Base-by-base conservation (phyloP, 2,797 vertebrate species). In the Myoxocephalus aenaeus region DNA sequence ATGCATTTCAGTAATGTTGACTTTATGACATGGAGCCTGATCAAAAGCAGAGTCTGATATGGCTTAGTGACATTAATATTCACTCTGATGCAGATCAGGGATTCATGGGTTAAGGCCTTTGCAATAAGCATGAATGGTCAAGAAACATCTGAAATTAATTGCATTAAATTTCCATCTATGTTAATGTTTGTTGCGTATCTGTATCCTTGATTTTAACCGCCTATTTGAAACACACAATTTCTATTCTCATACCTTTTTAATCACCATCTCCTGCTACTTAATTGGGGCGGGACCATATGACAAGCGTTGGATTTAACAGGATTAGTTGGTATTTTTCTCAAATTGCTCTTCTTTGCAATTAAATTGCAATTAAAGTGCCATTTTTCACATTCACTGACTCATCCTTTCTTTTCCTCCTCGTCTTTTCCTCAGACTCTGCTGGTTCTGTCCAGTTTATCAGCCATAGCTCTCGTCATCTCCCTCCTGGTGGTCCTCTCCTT, bases 401-500 rank as follows among this genome's bases (percentile, higher is more conserved):
- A 84, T 83, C 75, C 17, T 46, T 70, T 68, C 32, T 9, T 57
- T 46, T 46, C 29, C 56, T 53, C 79, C 27, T 65, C 36, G 7
- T 77, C 40, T n/a, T 32, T 29, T 73, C 79, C 59, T 48, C 90
- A 97, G 97, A 96, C 94, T 50, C 89, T 96, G 57, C 92, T 95
- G 91, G 89, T 95, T 81, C 73, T 95, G 86, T 95, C 95, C 86
- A 95, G 94, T 76, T 77, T 95, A 20, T 96, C 95, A 3, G 95
- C 94, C 89, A 91, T 95, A 54, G 94, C 93, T 46, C 94, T 96
- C 1, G 80, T 95, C 63, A 82, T 95, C 86, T 96, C 94, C 64
- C 94, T 96, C 75, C 80, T 96, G 81, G 93, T 96, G 81, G 83
- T 96, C 59, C 91, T 95, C 61, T 94, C 93, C 86, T 95, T 95